A percentile compares a stretch with the other conserved stretches of the same genome.
phyloP scores from a whole-genome alignment of 2,113 vertebrate species.

The Kryptolebias marmoratus region DNA sequence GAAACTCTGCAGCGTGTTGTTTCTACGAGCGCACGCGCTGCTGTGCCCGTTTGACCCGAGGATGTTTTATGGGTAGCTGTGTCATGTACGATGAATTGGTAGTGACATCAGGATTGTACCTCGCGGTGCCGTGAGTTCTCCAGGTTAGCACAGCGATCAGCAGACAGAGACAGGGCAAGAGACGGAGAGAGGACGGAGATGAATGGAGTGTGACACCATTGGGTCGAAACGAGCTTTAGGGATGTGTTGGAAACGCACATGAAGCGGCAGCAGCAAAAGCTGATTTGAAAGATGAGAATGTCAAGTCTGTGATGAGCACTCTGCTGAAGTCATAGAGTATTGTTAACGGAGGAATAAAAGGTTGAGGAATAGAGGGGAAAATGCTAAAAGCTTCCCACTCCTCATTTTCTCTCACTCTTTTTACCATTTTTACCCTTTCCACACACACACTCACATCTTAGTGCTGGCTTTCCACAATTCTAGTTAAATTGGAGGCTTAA shows the following conservation, averaged over 20 bases:
- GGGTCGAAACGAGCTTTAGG: constrained; percentile 63
- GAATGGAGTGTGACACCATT: constrained; percentile 64
- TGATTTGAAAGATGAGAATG: constrained; percentile 65
- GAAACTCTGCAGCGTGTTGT: constrained; percentile 14
- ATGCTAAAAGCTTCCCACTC: constrained; percentile 25
- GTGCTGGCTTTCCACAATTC: constrained; percentile 38
- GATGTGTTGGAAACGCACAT: constrained; percentile 51
- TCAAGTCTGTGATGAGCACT: constrained; percentile 58
- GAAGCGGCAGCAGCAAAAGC: constrained; percentile 44
- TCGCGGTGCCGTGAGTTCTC: constrained; percentile 53
- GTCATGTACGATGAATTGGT: constrained; percentile 56
- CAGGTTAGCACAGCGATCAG: constrained; percentile 50
- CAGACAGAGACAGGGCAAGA: constrained; percentile 38
- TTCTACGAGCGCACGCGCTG: background rate
- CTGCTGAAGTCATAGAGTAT: constrained; percentile 20
- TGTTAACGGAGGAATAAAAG: constrained; percentile 30
- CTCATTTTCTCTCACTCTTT: constrained; percentile 6
- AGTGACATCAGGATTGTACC: constrained; percentile 72
- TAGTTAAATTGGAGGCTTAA: constrained; percentile 66
- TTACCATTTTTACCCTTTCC: background rate
- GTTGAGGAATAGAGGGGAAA: constrained; percentile 15
- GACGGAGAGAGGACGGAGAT: constrained; percentile 30
- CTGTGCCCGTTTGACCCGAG: constrained; percentile 45
- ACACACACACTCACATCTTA: constrained; percentile 10
- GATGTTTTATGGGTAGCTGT: constrained; percentile 50